Evolutionary conservation across 2,113 vertebrate species (phyloP).

Genomic region (Caloenas nicobarica): DNA sequence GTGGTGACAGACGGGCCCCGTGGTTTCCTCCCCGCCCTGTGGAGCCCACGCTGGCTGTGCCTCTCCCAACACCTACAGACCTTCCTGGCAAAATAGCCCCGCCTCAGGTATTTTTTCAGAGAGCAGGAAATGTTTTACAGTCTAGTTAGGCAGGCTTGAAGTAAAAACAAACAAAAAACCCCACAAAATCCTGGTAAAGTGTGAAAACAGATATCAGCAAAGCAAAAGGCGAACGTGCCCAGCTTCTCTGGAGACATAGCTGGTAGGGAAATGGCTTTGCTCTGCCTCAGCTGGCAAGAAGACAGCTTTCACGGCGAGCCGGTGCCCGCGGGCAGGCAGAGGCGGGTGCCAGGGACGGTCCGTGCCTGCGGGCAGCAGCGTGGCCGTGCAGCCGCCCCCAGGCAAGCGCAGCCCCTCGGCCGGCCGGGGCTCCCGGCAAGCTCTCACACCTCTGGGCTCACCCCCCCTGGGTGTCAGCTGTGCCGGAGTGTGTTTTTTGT

Average conservation of each 20-base stretch:
- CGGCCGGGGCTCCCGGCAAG: background rate
- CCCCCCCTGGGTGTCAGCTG: fast-evolving
- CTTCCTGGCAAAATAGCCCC: background rate
- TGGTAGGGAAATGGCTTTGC: background rate
- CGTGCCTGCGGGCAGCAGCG: background rate
- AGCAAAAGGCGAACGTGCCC: background rate
- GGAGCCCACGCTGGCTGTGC: fast-evolving
- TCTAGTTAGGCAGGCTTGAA: background rate
- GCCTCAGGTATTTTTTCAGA: background rate
- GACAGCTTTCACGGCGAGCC: background rate
- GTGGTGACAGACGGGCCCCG: background rate
- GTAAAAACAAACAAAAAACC: no score
- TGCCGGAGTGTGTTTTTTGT: background rate
- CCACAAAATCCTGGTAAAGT: background rate
- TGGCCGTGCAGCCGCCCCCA: fast-evolving
- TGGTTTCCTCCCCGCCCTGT: fast-evolving
- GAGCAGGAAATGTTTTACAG: background rate
- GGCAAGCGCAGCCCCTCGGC: fast-evolving
- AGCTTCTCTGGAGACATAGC: background rate
- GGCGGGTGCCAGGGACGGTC: background rate
- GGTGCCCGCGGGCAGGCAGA: no score
- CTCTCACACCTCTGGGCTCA: fast-evolving
- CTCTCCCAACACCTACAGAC: background rate
- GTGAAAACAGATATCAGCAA: background rate
- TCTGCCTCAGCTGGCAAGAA: background rate